A percentile compares a stretch with the other conserved stretches of the same genome.
Evolutionary conservation across 2,797 vertebrate genomes (phyloP).

Genomic region (Rhinogobio ventralis): DNA sequence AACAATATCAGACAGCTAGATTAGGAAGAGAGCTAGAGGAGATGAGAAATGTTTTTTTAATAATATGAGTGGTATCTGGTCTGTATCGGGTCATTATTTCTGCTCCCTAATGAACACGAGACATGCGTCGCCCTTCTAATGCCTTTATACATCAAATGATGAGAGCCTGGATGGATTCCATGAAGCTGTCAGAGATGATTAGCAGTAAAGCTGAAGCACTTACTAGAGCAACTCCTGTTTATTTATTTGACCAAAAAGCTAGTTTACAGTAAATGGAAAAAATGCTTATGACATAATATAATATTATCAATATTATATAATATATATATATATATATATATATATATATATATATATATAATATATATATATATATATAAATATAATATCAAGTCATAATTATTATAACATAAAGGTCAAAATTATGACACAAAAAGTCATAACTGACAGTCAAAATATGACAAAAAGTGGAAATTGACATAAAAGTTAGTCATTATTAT

Average conservation of each 20-base stretch:
- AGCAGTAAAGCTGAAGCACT: neutral
- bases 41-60: neutral
- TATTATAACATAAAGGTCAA: too few relatives aligned
- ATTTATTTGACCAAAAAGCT: neutral
- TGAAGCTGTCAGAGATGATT: neutral
- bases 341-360: too few relatives aligned
- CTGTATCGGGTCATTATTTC: neutral
- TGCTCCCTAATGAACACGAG: neutral
- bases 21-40: neutral
- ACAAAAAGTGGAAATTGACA: too few relatives aligned
- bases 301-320: too few relatives aligned
- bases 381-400: too few relatives aligned
- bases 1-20: neutral
- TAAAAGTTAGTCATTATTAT: too few relatives aligned
- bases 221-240: neutral
- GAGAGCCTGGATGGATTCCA: neutral
- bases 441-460: too few relatives aligned
- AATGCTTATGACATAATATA: too few relatives aligned
- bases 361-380: too few relatives aligned
- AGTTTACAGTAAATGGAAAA: too few relatives aligned
- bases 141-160: neutral
- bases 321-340: too few relatives aligned
- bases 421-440: too few relatives aligned
- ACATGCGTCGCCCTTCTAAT: neutral
- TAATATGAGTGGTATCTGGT: neutral